Conservation (phyloP, 2,113 vertebrate genomes). For the pig (Sus scrofa) region DNA sequence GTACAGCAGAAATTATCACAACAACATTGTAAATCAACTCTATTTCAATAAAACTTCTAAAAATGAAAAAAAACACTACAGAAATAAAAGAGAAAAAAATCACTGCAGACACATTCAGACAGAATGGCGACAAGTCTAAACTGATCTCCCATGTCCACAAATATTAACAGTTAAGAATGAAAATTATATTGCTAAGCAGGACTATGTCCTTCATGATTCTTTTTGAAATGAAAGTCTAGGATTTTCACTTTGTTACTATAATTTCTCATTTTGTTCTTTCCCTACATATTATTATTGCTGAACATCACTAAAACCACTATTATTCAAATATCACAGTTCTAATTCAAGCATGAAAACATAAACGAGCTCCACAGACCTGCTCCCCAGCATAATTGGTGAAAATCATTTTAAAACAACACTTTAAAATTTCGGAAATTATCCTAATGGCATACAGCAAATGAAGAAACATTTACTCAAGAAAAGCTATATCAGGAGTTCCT, state of each 20-base stretch:
- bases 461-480: constrained; percentile 33
- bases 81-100: background rate
- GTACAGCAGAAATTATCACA: too few relatives aligned
- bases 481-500: background rate
- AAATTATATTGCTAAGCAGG: constrained; percentile 35
- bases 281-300: background rate
- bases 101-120: background rate
- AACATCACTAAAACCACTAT: constrained; percentile 40
- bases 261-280: constrained; percentile 40
- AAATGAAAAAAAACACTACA: too few relatives aligned
- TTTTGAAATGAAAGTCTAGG: constrained; percentile 8
- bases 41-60: too few relatives aligned
- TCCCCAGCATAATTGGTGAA: background rate
- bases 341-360: background rate
- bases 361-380: background rate
- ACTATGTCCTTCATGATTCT: constrained; percentile 17
- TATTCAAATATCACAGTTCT: background rate
- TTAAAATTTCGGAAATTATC: background rate
- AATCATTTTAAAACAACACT: background rate
- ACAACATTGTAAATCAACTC: too few relatives aligned
- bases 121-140: background rate
- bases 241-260: constrained; percentile 11
- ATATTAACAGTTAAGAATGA: constrained; percentile 2
- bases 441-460: background rate
- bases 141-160: background rate